These are phyloP conservation scores for Drosophila mettleri DNA, from an alignment of 2,888 invertebrate genomes.

Conservation along the genomic window DNA sequence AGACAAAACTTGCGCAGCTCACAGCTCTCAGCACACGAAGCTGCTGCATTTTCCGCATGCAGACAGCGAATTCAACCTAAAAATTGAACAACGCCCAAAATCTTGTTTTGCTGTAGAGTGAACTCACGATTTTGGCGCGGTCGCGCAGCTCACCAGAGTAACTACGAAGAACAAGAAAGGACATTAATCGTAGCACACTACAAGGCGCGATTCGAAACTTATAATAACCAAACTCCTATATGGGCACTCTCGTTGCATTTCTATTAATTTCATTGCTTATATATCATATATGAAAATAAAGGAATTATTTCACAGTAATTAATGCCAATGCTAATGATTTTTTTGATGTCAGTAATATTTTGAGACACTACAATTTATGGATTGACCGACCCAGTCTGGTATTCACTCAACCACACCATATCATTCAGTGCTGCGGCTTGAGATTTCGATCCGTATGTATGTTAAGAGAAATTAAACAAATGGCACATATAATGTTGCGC, in stretches of 20 bases:
- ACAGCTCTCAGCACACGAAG: slow-evolving; percentile 61
- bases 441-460: slow-evolving; percentile 50
- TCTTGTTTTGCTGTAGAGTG: slow-evolving; percentile 73
- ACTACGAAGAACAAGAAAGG: slow-evolving; percentile 42
- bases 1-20: slow-evolving; percentile 41
- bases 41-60: slow-evolving; percentile 70
- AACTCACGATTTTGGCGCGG: slow-evolving; percentile 74
- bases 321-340: too few relatives aligned
- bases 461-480: slow-evolving; percentile 76
- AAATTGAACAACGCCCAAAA: slow-evolving; percentile 82
- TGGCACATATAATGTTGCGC: slow-evolving; percentile 79
- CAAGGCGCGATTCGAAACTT: slow-evolving; percentile 10
- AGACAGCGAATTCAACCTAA: slow-evolving; percentile 64
- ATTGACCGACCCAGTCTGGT: slow-evolving; percentile 14
- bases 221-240: too few relatives aligned
- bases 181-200: slow-evolving; percentile 36
- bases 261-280: too few relatives aligned
- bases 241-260: too few relatives aligned
- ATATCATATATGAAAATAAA: too few relatives aligned
- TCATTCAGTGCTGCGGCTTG: slow-evolving; percentile 31
- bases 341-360: neutral
- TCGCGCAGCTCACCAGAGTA: slow-evolving; percentile 34
- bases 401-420: neutral
- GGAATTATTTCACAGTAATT: too few relatives aligned
- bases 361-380: slow-evolving; percentile 31